Conservation (phyloP, 2,797 vertebrate genomes). For the Phalloptychus januarius region DNA sequence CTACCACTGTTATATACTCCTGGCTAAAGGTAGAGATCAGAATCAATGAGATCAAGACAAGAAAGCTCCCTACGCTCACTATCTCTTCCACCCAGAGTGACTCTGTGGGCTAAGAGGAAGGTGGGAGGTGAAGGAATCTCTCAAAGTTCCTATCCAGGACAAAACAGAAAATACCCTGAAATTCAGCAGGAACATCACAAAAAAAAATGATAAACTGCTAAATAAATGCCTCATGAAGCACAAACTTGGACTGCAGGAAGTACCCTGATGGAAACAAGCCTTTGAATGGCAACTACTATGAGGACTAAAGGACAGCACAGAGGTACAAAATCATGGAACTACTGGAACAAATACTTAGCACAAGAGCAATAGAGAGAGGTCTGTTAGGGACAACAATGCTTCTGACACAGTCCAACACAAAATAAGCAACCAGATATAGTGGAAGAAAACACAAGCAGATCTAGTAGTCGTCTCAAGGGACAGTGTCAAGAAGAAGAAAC, state of each 20-base stretch:
- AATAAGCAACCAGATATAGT: neutral
- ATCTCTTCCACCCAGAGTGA: neutral
- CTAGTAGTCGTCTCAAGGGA: neutral
- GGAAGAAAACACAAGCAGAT: neutral
- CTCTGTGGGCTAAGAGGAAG: neutral
- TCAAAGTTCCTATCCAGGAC: neutral
- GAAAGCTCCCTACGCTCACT: neutral
- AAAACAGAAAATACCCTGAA: neutral
- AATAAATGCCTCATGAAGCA: neutral
- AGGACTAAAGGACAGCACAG: neutral
- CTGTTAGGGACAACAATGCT: neutral
- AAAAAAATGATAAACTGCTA: neutral
- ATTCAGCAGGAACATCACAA: neutral
- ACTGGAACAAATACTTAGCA: neutral
- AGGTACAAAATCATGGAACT: neutral
- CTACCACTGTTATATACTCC: neutral
- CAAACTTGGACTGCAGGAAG: neutral
- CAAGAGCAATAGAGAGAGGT: neutral
- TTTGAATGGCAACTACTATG: neutral
- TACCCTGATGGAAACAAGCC: neutral
- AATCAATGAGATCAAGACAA: neutral
- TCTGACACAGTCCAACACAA: neutral
- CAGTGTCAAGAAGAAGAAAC: neutral
- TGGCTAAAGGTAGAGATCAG: neutral
- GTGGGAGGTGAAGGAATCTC: neutral